A percentile compares a stretch with the other conserved stretches of the same genome.
phyloP scores from a whole-genome alignment of 2,888 invertebrate genomes.

The Leucophora obtusa region DNA sequence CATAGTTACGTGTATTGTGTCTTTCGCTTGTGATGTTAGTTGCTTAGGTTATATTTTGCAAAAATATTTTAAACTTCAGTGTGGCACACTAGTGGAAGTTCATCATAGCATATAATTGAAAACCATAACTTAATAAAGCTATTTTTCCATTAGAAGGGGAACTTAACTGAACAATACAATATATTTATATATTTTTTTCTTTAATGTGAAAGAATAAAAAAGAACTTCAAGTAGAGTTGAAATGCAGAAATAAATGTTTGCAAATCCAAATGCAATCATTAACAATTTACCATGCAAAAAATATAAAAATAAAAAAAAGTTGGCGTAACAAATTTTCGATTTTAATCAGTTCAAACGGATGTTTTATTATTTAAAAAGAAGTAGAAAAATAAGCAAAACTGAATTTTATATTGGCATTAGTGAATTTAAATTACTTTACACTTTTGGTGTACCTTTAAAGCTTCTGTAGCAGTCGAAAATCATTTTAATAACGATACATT shows the following conservation, averaged over 20 bases:
- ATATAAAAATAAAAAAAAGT: constrained; percentile 37
- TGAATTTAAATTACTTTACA: background rate
- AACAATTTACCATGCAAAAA: constrained; percentile 51
- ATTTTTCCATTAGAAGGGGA: constrained; percentile 54
- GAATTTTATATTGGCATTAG: background rate
- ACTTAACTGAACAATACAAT: constrained; percentile 38
- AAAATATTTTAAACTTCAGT: constrained; percentile 55
- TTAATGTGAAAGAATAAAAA: background rate
- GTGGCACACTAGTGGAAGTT: constrained; percentile 45
- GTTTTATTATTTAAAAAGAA: constrained; percentile 36
- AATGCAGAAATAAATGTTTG: constrained; percentile 35
- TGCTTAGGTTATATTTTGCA: background rate
- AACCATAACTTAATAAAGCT: constrained; percentile 63
- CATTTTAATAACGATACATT: too few species aligned
- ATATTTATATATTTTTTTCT: background rate
- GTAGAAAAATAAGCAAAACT: background rate
- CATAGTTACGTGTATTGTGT: background rate
- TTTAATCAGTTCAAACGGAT: constrained; percentile 58
- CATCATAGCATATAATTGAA: constrained; percentile 59
- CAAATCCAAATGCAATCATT: constrained; percentile 52
- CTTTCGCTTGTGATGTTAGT: background rate
- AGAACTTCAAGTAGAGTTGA: constrained; percentile 26
- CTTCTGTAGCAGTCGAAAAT: too few species aligned
- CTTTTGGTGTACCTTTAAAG: background rate
- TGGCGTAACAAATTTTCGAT: constrained; percentile 58